Percentiles rank a stretch among this genome's conserved stretches.
Evolutionary conservation across 2,113 vertebrate genomes (phyloP).

Genomic region (Austrofundulus limnaeus): DNA sequence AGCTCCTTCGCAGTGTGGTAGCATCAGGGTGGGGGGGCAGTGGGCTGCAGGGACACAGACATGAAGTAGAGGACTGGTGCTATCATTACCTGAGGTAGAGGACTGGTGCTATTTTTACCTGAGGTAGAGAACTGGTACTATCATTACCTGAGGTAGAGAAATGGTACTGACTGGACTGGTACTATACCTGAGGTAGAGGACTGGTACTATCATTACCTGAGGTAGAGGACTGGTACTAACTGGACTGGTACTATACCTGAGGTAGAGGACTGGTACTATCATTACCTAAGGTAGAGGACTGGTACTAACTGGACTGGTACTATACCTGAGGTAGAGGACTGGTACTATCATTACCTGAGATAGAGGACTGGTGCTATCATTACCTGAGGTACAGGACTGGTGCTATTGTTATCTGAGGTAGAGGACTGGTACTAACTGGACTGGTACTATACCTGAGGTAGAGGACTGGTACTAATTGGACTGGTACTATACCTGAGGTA

Average conservation of each 20-base stretch:
- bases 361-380: not conserved
- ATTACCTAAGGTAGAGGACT: conserved; percentile 31
- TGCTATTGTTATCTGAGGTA: conserved; percentile 68
- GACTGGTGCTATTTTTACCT: conserved; percentile 38
- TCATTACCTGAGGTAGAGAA: conserved; percentile 53
- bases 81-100: too few species aligned
- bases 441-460: too few species aligned
- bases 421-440: conserved; percentile 80
- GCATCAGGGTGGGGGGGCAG: conserved; percentile 64
- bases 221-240: not conserved
- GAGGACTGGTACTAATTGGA: not conserved
- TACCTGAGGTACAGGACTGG: rapidly evolving
- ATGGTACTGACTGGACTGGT: not conserved
- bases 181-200: conserved; percentile 75
- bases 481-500: conserved; percentile 61
- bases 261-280: conserved; percentile 80
- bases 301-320: not conserved
- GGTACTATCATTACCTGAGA: conserved; percentile 76
- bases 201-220: conserved; percentile 77
- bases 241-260: conserved; percentile 38
- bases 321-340: conserved; percentile 76
- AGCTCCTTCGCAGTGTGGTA: conserved; percentile 63
- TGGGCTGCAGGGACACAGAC: conserved; percentile 50
- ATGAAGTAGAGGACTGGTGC: not conserved
- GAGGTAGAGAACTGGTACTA: conserved; percentile 79